Conservation (phyloP, 1,140 invertebrate species). For the Ephestia elutella region DNA sequence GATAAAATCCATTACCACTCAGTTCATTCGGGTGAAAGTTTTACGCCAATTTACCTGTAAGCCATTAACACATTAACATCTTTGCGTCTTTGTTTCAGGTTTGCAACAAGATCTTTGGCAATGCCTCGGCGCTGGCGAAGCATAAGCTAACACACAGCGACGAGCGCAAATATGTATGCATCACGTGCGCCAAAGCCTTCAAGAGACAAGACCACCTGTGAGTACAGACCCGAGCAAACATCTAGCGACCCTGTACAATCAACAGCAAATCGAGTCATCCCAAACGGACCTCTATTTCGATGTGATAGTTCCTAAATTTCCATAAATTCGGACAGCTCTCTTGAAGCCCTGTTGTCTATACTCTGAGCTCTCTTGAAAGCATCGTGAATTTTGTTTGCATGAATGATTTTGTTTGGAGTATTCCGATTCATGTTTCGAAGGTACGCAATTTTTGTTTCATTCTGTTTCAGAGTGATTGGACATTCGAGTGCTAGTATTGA, state of each 20-base stretch:
- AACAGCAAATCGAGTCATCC: not conserved
- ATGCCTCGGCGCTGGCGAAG: slow-evolving; percentile 96
- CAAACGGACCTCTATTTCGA: not conserved
- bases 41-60: no score
- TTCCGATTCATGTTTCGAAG: not conserved
- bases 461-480: not conserved
- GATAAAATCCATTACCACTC: no score
- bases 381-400: slow-evolving; percentile 2
- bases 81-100: slow-evolving; percentile 79
- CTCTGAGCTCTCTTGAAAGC: not conserved
- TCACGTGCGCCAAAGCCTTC: slow-evolving; percentile 96
- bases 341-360: not conserved
- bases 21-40: no score
- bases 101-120: slow-evolving; percentile 97
- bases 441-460: not conserved
- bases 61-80: no score
- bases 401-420: slow-evolving; percentile 2
- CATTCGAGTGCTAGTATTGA: not conserved
- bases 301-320: not conserved
- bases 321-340: not conserved
- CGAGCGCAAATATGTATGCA: slow-evolving; percentile 96
- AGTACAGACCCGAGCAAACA: slow-evolving; percentile 73
- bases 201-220: slow-evolving; percentile 93
- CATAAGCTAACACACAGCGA: slow-evolving; percentile 98
- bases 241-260: not conserved